These are phyloP conservation scores for Trichoplax adhaerens DNA, from an alignment of 37 sponge, comb jelly and placozoan genomes.

Conservation along the genomic window DNA sequence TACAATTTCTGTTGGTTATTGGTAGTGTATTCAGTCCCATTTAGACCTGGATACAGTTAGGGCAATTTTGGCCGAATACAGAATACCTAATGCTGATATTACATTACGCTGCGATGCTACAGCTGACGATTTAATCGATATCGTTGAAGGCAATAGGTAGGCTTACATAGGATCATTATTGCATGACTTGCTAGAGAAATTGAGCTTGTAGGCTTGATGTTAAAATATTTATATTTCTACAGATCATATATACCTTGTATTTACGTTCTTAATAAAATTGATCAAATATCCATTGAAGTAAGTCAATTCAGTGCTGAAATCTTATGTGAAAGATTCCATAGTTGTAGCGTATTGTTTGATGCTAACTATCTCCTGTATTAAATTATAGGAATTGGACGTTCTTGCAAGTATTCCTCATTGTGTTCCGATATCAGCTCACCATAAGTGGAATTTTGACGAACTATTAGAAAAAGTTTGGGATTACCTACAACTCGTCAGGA, in stretches of 20 bases:
- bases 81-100: constrained; percentile 94
- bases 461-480: constrained; percentile 94
- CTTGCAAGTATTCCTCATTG: constrained; percentile 94
- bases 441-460: constrained; percentile 99
- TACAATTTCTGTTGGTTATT: no score
- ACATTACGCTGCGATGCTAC: constrained; percentile 85
- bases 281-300: constrained; percentile 91
- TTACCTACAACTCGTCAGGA: constrained; percentile 75
- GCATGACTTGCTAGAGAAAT: not conserved
- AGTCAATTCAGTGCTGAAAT: not conserved
- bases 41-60: constrained; percentile 65
- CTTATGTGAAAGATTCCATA: not conserved
- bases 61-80: constrained; percentile 80
- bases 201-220: not conserved
- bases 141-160: constrained; percentile 88
- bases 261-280: constrained; percentile 95
- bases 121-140: constrained; percentile 92
- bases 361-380: constrained; percentile 2
- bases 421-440: constrained; percentile 97
- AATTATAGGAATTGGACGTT: constrained; percentile 84
- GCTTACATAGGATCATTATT: not conserved
- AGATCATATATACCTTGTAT: constrained; percentile 89
- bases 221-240: not conserved
- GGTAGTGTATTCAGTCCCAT: constrained; percentile 30
- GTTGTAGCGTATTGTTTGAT: not conserved